Evolutionary conservation across 2,888 invertebrate species (phyloP).

Genomic region (Amphipyra tragopoginis): DNA sequence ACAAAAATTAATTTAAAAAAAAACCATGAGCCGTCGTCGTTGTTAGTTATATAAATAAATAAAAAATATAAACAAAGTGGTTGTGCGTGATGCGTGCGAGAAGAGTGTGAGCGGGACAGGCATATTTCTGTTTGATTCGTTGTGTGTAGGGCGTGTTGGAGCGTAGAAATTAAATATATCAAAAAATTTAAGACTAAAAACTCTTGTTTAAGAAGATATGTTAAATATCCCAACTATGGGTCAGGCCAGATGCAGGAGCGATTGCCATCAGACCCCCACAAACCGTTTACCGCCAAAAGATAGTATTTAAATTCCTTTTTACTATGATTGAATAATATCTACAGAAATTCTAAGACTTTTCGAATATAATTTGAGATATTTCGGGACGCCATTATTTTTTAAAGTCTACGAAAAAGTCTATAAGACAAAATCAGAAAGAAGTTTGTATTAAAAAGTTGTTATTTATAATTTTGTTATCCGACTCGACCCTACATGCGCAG

Average conservation of each 20-base stretch:
- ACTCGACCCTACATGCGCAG: conserved; percentile 34
- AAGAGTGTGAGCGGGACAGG: conserved; percentile 61
- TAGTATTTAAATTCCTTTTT: too few relatives aligned
- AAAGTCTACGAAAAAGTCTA: too few relatives aligned
- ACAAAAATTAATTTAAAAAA: conserved; percentile 37
- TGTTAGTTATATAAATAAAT: conserved; percentile 68
- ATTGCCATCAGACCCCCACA: too few relatives aligned
- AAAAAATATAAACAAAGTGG: conserved; percentile 68
- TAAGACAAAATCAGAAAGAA: too few relatives aligned
- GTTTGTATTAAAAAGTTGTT: background rate
- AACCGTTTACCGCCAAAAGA: too few relatives aligned
- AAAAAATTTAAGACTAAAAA: conserved; percentile 12
- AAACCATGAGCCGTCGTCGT: conserved; percentile 39
- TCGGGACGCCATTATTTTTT: too few relatives aligned
- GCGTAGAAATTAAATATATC: conserved; percentile 23
- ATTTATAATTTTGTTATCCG: conserved; percentile 4
- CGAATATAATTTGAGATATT: too few relatives aligned
- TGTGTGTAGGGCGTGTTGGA: conserved; percentile 44
- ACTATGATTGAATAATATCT: too few relatives aligned
- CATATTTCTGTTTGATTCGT: conserved; percentile 45
- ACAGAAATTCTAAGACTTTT: too few relatives aligned
- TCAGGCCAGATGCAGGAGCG: too few relatives aligned
- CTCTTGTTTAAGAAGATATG: background rate
- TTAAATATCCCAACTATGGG: too few relatives aligned
- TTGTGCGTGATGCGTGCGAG: conserved; percentile 74